Conservation (phyloP, 53 echinoderm and acorn worm genomes). For the Actinopyga echinites region DNA sequence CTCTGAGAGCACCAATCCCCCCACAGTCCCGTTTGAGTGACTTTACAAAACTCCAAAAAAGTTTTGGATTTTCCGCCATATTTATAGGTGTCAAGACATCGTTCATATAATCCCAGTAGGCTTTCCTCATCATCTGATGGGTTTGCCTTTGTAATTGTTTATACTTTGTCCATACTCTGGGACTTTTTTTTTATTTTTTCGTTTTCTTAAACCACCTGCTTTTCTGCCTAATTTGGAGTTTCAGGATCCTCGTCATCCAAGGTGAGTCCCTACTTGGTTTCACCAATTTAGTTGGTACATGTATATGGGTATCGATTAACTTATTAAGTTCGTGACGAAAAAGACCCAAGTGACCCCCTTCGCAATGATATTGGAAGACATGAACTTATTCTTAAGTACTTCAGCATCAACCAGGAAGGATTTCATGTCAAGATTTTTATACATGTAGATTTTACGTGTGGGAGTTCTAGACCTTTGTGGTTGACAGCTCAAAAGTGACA, state of each 20-base stretch:
- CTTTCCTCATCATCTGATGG: too few relatives aligned
- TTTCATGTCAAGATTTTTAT: neutral
- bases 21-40: neutral
- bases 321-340: neutral
- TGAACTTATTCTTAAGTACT: neutral
- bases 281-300: too few relatives aligned
- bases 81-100: neutral
- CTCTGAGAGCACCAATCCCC: too few relatives aligned
- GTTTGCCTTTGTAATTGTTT: too few relatives aligned
- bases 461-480: slow-evolving; percentile 16
- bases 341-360: neutral
- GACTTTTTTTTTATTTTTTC: neutral
- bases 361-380: neutral
- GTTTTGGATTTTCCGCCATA: neutral
- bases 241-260: too few relatives aligned
- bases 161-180: neutral
- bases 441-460: slow-evolving; percentile 26
- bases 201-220: too few relatives aligned
- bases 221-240: neutral
- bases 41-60: neutral
- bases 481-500: neutral
- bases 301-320: neutral
- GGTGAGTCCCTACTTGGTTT: too few relatives aligned
- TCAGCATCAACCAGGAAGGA: neutral
- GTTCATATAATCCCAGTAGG: neutral